Evolutionary conservation across 2,797 vertebrate species (phyloP).

Genomic region (Podargus strigoides): DNA sequence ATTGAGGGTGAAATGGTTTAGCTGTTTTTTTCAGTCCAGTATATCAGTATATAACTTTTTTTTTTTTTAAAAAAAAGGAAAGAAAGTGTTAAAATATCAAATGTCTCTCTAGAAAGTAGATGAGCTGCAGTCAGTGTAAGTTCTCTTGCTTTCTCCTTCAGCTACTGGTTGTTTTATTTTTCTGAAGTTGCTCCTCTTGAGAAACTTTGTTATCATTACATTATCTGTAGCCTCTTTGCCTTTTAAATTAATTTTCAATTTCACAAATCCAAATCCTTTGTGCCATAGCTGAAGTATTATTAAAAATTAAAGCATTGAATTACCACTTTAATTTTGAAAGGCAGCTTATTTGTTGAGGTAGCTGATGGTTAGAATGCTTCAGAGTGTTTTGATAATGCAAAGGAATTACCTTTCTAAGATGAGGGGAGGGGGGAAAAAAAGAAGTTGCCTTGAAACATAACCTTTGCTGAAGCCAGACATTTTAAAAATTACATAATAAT

Average conservation of each 20-base stretch:
- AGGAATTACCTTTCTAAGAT: not conserved
- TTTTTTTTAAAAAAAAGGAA: not conserved
- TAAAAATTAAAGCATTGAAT: not conserved
- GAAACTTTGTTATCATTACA: not conserved
- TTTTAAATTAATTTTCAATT: not conserved
- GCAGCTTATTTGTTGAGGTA: not conserved
- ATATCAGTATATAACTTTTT: no score
- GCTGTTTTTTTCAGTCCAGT: not conserved
- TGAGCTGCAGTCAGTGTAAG: not conserved
- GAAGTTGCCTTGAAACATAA: not conserved
- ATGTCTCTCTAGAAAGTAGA: not conserved
- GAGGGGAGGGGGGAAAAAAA: not conserved
- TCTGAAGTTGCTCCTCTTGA: not conserved
- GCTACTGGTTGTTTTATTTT: not conserved
- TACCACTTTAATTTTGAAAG: not conserved
- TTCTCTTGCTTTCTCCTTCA: not conserved
- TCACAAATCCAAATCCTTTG: not conserved
- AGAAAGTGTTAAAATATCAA: not conserved
- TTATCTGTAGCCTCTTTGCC: not conserved
- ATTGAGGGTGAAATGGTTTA: not conserved
- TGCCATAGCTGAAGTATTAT: not conserved
- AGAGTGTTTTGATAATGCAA: not conserved
- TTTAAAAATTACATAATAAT: not conserved
- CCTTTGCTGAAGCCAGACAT: not conserved
- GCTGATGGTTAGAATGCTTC: not conserved